phyloP scores from a whole-genome alignment of 2,888 invertebrate species.

The Drosophila picticornis region DNA sequence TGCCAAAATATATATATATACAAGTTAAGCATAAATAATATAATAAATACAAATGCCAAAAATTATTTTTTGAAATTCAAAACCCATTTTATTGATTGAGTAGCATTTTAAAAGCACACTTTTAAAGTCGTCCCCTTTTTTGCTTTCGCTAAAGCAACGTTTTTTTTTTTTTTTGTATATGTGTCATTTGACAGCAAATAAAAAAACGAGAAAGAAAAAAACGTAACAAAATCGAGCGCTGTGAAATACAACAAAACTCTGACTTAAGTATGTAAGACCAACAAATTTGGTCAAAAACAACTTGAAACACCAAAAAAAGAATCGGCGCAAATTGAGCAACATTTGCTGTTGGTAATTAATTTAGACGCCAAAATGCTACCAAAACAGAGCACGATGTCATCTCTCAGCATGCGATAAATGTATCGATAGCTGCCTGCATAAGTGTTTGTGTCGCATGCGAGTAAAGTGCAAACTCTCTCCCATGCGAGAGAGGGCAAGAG shows the following conservation, averaged over 20 bases:
- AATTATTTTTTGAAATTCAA: background rate
- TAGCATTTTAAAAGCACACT: constrained; percentile 1
- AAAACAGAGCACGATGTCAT: constrained; percentile 8
- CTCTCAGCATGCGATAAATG: constrained; percentile 14
- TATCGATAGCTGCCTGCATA: background rate
- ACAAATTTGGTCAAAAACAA: constrained; percentile 36
- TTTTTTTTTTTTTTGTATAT: background rate
- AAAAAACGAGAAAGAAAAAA: background rate
- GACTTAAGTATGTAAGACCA: constrained; percentile 36
- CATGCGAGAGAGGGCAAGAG: background rate
- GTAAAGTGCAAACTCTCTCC: background rate
- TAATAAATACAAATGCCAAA: background rate
- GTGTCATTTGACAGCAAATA: constrained; percentile 17
- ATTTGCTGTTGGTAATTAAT: constrained; percentile 53
- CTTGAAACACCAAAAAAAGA: constrained; percentile 41
- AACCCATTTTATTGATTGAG: background rate
- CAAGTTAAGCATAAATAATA: background rate
- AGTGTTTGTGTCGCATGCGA: constrained; percentile 11
- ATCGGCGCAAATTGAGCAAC: constrained; percentile 52
- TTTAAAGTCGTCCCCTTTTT: background rate
- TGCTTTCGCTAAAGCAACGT: background rate
- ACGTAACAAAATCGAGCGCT: constrained; percentile 1
- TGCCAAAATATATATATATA: background rate
- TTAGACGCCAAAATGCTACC: constrained; percentile 18
- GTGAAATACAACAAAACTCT: constrained; percentile 8